Base-by-base conservation (phyloP, 2,113 vertebrate species). In the Pituophis catenifer region DNA sequence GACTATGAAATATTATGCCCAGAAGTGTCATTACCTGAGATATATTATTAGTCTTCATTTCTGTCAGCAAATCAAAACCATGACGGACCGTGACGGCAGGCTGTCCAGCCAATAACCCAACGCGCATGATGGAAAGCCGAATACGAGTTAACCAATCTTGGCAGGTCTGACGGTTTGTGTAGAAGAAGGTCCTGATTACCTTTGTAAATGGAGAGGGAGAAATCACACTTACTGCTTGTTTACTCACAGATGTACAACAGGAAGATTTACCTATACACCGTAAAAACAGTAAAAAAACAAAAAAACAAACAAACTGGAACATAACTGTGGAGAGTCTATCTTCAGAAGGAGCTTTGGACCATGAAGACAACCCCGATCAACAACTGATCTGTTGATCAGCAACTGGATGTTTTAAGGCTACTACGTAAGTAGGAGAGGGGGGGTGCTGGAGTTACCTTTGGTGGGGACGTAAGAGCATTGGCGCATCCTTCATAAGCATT, bases 401-500 rank as follows among this genome's bases (percentile, higher is more conserved):
- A 38, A 38, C n/a, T 1, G 15, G 65, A 38, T 81, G n/a, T 38
- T 81, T 81, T 81, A 81, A 81, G n/a, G 70, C 33, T 38, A 38
- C 33, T 8, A 9, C 8, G 1, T 81, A 38, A 81, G 75, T 21
- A 21, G 7, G 62, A 5, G n/a, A 38, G 15, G 75, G 17, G 0
- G 2, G 70, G 17, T 33, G 21, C n/a, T 57, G 93, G 62, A 97
- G 97, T 89, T 96, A 99, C 99, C 99, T 99, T 99, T 19, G 99
- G 99, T 7, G 99, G 99, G 15, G 99, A 98, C 0, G 99, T 99
- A 54, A 99, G 98, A 0, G 99, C 99, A 87, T 99, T 99, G 88
- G 99, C 99, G 50, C 99, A 99, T 95, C 99, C 99, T 96, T 99
- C 99, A 8, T 99, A 99, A 3, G 99, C 99, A 53, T 99, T 99